Base-by-base conservation (phyloP, 23 tunicate genomes). In the Ascidia mentula region DNA sequence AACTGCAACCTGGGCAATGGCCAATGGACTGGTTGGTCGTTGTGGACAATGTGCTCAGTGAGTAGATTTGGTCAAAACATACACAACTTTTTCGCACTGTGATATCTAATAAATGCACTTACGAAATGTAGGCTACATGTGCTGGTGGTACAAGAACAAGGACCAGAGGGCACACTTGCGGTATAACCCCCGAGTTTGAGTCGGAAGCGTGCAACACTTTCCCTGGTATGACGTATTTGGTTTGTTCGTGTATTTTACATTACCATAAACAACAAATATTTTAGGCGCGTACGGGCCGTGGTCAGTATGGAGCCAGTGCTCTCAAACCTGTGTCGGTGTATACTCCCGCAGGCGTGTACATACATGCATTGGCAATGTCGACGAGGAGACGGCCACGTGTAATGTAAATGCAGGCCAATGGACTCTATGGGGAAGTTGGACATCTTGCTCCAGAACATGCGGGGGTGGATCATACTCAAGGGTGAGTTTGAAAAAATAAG, bases 251-350 rank as follows among this genome's bases (percentile, higher is more conserved):
- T 9, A 42, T 9, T 42, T 42, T 42, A 15, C 65, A 53, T 26
- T 3, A 53, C 65, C 24, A 9, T 20, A 53, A 53, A 53, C 7
- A 53, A 53, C 65, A 20, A 42, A 12, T 30, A 17, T 42, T 9
- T 36, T 38, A 84, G 89, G 89, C 22, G 45, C 32, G 8, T 88
- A 84, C 34, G 39, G 69, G 17, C 38, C 59, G 18, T 95, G 99
- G 99, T 37, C 82, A 17, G 30, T 40, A 69, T 95, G 99, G 99
- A 81, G 86, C 5, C 35, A 77, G 6, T 95, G 99, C 72, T 89
- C 99, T 12, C 77, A 39, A 8, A 80, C 90, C 34, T 95, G 99
- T 36, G 75, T 72, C 18, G 88, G 89, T 0, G 99, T 95, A 36
- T 73, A 82, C 40, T 38, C 76, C n/a, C 88, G 95, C 35, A 82